Conservation (phyloP, 2,113 vertebrate species). For the Nothobranchius kuhntae region DNA sequence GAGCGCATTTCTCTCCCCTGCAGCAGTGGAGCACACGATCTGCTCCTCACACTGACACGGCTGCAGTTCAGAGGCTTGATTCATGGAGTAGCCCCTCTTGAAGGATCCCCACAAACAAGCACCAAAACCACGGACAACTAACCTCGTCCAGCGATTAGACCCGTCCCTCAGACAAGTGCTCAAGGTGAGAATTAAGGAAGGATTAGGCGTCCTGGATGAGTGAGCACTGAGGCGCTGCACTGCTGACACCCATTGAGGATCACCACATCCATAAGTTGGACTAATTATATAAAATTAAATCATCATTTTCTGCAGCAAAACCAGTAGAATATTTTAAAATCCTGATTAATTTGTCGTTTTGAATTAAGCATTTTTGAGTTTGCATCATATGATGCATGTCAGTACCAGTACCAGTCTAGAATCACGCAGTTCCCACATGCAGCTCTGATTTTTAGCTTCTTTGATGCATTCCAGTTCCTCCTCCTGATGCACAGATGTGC, state of each 20-base stretch:
- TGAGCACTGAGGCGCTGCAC: constrained; percentile 7
- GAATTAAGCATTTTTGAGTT: no score
- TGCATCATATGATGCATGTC: no score
- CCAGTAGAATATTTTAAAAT: no score
- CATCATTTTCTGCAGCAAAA: no score
- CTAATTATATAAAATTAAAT: background rate
- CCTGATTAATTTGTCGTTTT: no score
- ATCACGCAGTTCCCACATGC: no score
- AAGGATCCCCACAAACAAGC: background rate
- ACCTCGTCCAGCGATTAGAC: background rate
- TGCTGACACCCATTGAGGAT: constrained; percentile 23
- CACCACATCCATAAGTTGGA: background rate
- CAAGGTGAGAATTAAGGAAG: constrained; percentile 51
- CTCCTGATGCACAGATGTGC: no score
- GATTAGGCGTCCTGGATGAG: constrained; percentile 45
- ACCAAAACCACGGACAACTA: no score
- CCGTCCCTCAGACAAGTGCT: constrained; percentile 33
- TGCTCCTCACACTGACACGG: constrained; percentile 15
- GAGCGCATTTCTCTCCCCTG: constrained; percentile 43
- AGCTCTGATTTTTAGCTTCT: no score
- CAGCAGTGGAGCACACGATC: constrained; percentile 33
- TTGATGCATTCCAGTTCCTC: no score
- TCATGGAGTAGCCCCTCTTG: background rate
- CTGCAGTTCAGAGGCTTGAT: constrained; percentile 4
- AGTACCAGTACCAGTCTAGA: no score